phyloP scores from a whole-genome alignment of 2,888 invertebrate species.

The Tetranychus piercei region DNA sequence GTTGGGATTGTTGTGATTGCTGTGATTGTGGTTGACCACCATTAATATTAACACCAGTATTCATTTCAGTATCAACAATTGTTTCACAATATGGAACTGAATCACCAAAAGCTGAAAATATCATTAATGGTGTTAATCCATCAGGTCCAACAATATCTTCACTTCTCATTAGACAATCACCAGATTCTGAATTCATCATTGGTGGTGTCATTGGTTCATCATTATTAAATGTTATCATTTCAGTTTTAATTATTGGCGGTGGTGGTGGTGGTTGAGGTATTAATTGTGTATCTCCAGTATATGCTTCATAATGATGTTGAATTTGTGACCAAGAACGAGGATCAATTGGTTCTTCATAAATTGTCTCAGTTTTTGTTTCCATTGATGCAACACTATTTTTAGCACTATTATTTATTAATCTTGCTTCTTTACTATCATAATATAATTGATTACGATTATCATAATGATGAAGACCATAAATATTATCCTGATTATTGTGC shows the following conservation, averaged over 20 bases:
- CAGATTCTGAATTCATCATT: neutral
- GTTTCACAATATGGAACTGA: conserved; percentile 4
- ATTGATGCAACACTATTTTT: conserved; percentile 2
- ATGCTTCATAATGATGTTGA: conserved; percentile 20
- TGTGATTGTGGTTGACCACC: neutral
- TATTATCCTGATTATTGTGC: neutral
- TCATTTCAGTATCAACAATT: neutral
- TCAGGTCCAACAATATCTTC: conserved; percentile 46
- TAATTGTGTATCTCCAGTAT: neutral
- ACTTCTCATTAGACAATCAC: neutral
- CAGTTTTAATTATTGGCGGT: conserved; percentile 43
- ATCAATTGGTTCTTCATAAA: conserved; percentile 20
- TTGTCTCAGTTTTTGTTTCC: neutral
- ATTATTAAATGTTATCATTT: conserved; percentile 32
- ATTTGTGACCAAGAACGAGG: conserved; percentile 13
- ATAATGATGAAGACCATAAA: neutral
- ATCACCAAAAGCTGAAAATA: conserved; percentile 40
- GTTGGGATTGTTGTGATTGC: neutral
- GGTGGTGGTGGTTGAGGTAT: neutral
- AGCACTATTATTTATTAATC: neutral
- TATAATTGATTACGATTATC: neutral
- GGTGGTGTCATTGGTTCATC: conserved; percentile 45
- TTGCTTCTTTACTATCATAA: neutral
- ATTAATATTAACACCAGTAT: neutral
- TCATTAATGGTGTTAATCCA: conserved; percentile 88